phyloP scores from a whole-genome alignment of 2,113 vertebrate genomes.

The Tragelaphus imberbis region DNA sequence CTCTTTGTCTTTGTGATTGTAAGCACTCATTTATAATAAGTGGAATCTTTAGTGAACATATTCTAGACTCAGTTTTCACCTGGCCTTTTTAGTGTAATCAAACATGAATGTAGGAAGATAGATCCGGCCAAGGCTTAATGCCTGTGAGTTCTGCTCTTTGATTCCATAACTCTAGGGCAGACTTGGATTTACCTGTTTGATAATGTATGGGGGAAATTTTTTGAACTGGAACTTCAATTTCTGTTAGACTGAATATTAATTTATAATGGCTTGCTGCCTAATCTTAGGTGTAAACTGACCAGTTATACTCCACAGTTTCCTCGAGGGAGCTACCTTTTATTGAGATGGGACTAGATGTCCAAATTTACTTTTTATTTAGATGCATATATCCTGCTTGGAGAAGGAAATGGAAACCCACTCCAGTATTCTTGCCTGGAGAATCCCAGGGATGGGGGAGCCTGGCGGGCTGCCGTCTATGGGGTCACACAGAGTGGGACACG shows the following conservation, averaged over 20 bases:
- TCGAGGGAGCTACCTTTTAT: not conserved
- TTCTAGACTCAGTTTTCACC: not conserved
- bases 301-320: not conserved
- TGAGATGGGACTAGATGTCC: not conserved
- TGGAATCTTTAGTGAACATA: not conserved
- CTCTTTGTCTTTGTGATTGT: not conserved
- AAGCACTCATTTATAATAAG: constrained; percentile 6
- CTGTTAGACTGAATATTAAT: not conserved
- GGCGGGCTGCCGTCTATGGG: too few species aligned
- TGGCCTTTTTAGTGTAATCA: not conserved
- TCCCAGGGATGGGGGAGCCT: too few species aligned
- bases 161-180: not conserved
- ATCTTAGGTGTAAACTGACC: not conserved
- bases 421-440: too few species aligned
- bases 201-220: not conserved
- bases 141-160: not conserved
- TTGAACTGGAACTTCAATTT: not conserved
- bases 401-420: too few species aligned
- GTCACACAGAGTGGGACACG: too few species aligned
- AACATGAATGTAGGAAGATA: not conserved
- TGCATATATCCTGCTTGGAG: not conserved
- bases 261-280: not conserved
- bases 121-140: not conserved
- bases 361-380: not conserved
- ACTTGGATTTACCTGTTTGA: not conserved